These are phyloP conservation scores for Dinoponera quadriceps DNA, from an alignment of 1,140 invertebrate genomes.

Conservation along the genomic window DNA sequence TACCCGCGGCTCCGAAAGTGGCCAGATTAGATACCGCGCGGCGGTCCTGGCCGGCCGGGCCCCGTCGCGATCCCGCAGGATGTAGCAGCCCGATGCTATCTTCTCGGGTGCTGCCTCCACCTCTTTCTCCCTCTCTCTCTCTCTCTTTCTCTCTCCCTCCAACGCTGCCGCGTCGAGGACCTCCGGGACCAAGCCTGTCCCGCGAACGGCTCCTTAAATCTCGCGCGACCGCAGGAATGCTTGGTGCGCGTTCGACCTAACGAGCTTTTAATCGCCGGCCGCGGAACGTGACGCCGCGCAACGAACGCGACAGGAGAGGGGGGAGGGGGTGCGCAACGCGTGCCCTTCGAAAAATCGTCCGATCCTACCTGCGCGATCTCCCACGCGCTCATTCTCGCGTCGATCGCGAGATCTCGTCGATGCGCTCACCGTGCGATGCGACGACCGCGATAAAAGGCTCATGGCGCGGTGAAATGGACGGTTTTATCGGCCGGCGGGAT, in stretches of 20 bases:
- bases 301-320: conserved; percentile 63
- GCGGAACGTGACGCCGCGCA: conserved; percentile 53
- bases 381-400: no score
- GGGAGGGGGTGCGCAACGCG: conserved; percentile 52
- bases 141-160: conserved; percentile 27
- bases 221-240: conserved; percentile 63
- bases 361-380: no score
- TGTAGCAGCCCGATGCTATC: conserved; percentile 75
- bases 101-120: conserved; percentile 31
- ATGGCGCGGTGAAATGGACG: no score
- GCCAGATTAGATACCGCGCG: conserved; percentile 83
- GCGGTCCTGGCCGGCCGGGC: conserved; percentile 47
- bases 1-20: conserved; percentile 83
- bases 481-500: no score
- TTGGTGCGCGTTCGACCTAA: conserved; percentile 66
- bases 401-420: no score
- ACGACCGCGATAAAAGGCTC: no score
- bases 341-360: conserved; percentile 53
- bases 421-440: no score
- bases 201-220: conserved; percentile 68
- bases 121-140: conserved; percentile 12
- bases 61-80: conserved; percentile 71
- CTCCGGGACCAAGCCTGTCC: conserved; percentile 32
- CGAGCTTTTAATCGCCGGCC: conserved; percentile 73
- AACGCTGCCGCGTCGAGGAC: conserved; percentile 30